A percentile compares a stretch with the other conserved stretches of the same genome.
Conservation (phyloP, 2,797 vertebrate species). For the Nyctalus aviator region DNA sequence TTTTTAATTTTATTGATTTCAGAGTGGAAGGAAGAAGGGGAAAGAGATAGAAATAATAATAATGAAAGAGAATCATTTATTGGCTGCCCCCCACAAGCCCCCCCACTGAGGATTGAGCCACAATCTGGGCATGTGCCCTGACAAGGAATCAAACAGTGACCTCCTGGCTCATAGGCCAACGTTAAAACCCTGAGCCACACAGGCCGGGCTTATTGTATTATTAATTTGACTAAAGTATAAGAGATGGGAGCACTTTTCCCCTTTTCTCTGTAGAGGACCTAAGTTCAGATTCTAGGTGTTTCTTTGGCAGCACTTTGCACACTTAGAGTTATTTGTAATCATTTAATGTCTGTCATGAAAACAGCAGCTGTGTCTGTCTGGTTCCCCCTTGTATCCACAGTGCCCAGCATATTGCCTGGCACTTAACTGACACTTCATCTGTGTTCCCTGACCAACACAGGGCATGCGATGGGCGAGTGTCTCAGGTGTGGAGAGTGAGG, state of each 20-base stretch:
- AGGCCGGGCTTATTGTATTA: neutral
- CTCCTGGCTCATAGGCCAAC: too few species aligned
- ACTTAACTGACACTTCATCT: too few species aligned
- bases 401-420: neutral
- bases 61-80: too few species aligned
- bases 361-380: neutral
- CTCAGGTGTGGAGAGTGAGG: neutral
- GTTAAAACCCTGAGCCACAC: too few species aligned
- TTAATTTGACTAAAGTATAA: neutral
- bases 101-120: too few species aligned
- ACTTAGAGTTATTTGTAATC: neutral
- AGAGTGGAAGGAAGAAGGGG: too few species aligned
- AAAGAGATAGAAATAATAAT: too few species aligned
- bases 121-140: too few species aligned
- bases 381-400: neutral
- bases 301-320: conserved; percentile 8
- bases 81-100: too few species aligned
- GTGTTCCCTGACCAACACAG: neutral
- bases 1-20: too few species aligned
- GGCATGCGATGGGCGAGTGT: neutral
- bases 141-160: too few species aligned
- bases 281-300: neutral
- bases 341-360: neutral
- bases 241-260: neutral
- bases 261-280: neutral